These are phyloP conservation scores for Ophion slaviceki DNA, from an alignment of 2,888 invertebrate genomes.

Conservation along the genomic window DNA sequence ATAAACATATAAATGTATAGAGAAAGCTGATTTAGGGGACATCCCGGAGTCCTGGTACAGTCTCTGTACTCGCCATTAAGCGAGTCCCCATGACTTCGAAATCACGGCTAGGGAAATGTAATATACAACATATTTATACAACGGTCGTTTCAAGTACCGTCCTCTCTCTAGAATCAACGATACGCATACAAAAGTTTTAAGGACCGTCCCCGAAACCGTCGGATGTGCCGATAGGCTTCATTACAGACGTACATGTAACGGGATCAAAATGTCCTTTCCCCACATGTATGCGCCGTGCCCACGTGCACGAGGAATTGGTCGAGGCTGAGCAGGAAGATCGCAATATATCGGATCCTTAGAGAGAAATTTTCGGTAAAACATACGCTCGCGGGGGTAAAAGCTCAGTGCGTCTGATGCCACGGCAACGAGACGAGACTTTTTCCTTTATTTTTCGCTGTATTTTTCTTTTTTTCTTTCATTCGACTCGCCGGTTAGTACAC, in stretches of 20 bases:
- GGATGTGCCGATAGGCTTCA: not conserved
- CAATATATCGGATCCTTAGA: slow-evolving; percentile 72
- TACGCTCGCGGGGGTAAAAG: slow-evolving; percentile 9
- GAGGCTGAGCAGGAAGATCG: slow-evolving; percentile 54
- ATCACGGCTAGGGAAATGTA: too few species aligned
- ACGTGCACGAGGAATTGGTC: slow-evolving; percentile 36
- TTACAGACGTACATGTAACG: not conserved
- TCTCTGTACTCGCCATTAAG: too few species aligned
- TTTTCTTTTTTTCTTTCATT: slow-evolving; percentile 29
- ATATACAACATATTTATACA: too few species aligned
- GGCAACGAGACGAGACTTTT: slow-evolving; percentile 55
- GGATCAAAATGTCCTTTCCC: too few species aligned
- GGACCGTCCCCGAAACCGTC: not conserved
- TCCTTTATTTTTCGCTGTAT: not conserved
- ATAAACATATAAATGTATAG: not conserved
- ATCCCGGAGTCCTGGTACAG: too few species aligned
- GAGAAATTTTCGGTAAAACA: slow-evolving; percentile 65
- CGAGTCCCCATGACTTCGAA: too few species aligned
- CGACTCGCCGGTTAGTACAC: slow-evolving; percentile 49
- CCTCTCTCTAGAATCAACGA: too few species aligned
- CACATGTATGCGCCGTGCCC: too few species aligned
- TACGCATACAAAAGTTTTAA: not conserved
- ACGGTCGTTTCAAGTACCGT: too few species aligned
- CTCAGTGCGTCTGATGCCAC: slow-evolving; percentile 53
- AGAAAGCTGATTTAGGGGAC: too few species aligned